Evolutionary conservation across 2,113 vertebrate genomes (phyloP).

Genomic region (Speoplatyrhinus poulsoni): DNA sequence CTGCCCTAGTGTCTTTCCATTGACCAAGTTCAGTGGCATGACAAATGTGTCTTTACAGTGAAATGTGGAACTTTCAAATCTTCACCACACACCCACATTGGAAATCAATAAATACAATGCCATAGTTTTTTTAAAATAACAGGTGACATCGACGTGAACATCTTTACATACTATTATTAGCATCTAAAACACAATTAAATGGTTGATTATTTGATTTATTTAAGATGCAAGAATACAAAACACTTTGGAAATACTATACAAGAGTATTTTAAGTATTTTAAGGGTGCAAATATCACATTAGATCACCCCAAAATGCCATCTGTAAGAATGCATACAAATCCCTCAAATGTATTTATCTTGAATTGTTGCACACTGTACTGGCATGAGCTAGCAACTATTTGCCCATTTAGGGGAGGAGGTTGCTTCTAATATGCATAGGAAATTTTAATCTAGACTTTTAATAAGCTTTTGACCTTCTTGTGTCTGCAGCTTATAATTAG

Average conservation of each 20-base stretch:
- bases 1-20: too few species aligned
- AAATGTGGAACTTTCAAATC: too few species aligned
- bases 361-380: constrained; percentile 51
- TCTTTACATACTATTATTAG: too few species aligned
- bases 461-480: constrained; percentile 82
- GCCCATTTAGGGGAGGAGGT: constrained; percentile 61
- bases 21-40: too few species aligned
- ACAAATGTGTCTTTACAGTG: too few species aligned
- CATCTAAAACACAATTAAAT: not conserved
- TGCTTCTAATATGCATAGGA: constrained; percentile 69
- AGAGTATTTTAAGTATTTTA: too few species aligned
- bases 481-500: constrained; percentile 81
- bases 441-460: constrained; percentile 80
- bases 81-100: too few species aligned
- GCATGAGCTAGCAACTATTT: constrained; percentile 75
- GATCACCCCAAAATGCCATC: too few species aligned
- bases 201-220: not conserved
- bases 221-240: not conserved
- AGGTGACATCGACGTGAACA: too few species aligned
- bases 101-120: too few species aligned
- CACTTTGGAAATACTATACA: not conserved
- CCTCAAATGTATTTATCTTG: constrained; percentile 34
- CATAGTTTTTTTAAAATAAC: too few species aligned
- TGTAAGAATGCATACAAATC: constrained; percentile 1
- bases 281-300: too few species aligned